These are phyloP conservation scores for Epirrhoe tristata DNA, from an alignment of 2,888 invertebrate species.

Conservation along the genomic window DNA sequence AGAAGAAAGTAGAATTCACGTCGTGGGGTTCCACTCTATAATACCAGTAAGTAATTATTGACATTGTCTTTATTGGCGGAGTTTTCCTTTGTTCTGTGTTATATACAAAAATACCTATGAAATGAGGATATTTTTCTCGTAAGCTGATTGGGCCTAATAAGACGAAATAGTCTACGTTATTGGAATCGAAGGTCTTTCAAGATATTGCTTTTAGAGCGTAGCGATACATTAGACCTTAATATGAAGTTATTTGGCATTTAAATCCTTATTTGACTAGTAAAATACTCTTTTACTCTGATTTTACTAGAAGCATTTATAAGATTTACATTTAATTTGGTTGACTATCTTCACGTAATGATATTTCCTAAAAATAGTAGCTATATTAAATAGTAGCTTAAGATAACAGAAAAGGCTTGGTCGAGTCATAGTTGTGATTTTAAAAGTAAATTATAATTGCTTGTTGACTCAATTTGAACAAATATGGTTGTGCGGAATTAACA, in stretches of 20 bases:
- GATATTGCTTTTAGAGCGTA: conserved; percentile 26
- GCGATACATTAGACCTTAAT: conserved; percentile 10
- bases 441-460: not conserved
- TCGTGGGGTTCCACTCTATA: conserved; percentile 25
- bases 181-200: conserved; percentile 25
- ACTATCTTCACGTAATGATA: not conserved
- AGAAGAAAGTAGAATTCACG: conserved; percentile 5
- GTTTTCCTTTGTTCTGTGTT: conserved; percentile 40
- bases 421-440: not conserved
- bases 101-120: conserved; percentile 26
- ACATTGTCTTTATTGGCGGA: conserved; percentile 42
- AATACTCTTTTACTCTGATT: not conserved
- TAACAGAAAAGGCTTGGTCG: too few species aligned
- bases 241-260: conserved; percentile 5
- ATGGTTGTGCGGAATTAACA: not conserved
- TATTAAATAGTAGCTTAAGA: too few species aligned
- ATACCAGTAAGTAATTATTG: conserved; percentile 42
- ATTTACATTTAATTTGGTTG: not conserved
- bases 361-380: too few species aligned
- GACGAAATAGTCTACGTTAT: conserved; percentile 31
- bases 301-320: not conserved
- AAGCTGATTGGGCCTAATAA: conserved; percentile 40
- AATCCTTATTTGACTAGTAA: conserved; percentile 1
- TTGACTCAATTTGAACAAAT: not conserved
- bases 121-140: conserved; percentile 34